These are phyloP conservation scores for Phyllotreta cruciferae DNA, from an alignment of 2,888 invertebrate genomes.

Conservation along the genomic window DNA sequence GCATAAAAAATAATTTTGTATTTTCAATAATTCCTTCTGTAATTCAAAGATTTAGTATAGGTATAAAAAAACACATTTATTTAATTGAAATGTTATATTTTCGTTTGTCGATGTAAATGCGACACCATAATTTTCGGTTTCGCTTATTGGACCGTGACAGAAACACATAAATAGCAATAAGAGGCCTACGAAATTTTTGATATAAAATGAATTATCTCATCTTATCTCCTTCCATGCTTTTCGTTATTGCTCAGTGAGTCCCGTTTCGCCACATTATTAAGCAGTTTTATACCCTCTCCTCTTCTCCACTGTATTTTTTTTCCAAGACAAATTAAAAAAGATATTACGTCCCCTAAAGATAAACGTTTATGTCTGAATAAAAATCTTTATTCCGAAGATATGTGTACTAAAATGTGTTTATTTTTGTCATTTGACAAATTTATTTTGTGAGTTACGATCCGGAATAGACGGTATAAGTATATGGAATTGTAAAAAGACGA, in stretches of 20 bases:
- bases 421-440: constrained; percentile 17
- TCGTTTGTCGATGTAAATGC: neutral
- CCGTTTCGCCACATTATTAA: constrained; percentile 18
- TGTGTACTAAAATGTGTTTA: constrained; percentile 15
- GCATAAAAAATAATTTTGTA: too few relatives aligned
- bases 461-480: neutral
- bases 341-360: constrained; percentile 20
- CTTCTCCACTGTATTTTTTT: constrained; percentile 11
- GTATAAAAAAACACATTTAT: too few relatives aligned
- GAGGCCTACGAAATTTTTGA: constrained; percentile 13
- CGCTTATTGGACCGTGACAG: neutral
- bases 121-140: neutral
- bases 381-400: constrained; percentile 16
- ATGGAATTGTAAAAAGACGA: constrained; percentile 12
- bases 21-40: too few relatives aligned
- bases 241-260: constrained; percentile 13
- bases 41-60: too few relatives aligned
- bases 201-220: constrained; percentile 21
- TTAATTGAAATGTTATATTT: too few relatives aligned
- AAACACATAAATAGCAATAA: constrained; percentile 17
- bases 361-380: constrained; percentile 16
- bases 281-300: constrained; percentile 8
- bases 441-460: constrained; percentile 16
- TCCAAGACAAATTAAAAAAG: constrained; percentile 21
- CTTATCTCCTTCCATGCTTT: constrained; percentile 16